A percentile compares a stretch with the other conserved stretches of the same genome.
phyloP scores from a whole-genome alignment of 2,797 vertebrate species.

The Falco cherrug region DNA sequence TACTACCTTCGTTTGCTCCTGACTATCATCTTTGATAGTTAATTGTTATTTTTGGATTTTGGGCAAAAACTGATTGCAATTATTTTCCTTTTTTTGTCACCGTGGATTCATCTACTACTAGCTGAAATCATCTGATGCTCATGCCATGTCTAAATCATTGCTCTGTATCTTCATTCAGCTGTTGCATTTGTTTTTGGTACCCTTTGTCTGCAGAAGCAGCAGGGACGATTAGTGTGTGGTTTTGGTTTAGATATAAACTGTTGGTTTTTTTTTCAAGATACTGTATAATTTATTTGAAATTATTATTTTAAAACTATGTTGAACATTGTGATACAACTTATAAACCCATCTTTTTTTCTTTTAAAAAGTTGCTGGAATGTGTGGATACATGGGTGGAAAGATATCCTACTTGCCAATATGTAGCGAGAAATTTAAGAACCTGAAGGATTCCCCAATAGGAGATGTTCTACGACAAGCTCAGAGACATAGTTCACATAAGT shows the following conservation, averaged over 20 bases:
- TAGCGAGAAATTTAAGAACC: conserved; percentile 88
- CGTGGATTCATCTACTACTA: background rate
- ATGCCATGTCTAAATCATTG: background rate
- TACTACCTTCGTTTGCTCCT: background rate
- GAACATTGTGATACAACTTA: background rate
- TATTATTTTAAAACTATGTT: background rate
- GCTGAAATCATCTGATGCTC: background rate
- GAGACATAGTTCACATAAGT: conserved; percentile 74
- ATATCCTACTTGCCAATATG: conserved; percentile 89
- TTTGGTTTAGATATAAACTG: background rate
- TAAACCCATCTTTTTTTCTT: conserved; percentile 14
- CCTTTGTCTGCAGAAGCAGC: background rate
- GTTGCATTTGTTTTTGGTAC: background rate
- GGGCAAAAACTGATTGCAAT: background rate
- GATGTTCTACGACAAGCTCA: conserved; percentile 82
- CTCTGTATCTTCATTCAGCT: background rate
- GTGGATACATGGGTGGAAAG: conserved; percentile 88
- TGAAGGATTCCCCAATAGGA: conserved; percentile 90
- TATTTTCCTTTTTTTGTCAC: background rate
- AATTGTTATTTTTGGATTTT: background rate
- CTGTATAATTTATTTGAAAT: background rate
- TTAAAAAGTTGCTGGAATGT: conserved; percentile 81
- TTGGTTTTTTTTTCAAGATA: background rate
- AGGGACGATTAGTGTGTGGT: background rate
- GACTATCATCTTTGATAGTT: background rate